phyloP scores from a whole-genome alignment of 2,113 vertebrate species.

The Rallus limicola region DNA sequence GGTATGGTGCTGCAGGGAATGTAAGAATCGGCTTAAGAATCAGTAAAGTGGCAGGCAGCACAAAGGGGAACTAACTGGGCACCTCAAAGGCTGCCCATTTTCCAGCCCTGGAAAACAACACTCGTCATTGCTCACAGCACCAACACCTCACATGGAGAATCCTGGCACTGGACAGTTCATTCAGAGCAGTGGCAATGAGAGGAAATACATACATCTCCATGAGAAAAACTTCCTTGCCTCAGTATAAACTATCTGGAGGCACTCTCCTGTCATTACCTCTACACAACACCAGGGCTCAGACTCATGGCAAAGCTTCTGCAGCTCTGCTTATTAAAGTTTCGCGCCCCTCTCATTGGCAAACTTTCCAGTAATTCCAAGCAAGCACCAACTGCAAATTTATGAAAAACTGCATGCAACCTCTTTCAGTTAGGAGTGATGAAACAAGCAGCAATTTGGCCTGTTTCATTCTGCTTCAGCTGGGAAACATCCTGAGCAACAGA shows the following conservation, averaged over 20 bases:
- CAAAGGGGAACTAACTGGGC: not conserved
- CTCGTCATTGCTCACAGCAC: not conserved
- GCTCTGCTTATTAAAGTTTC: not conserved
- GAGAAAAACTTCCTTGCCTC: not conserved
- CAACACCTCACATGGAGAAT: not conserved
- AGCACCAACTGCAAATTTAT: not conserved
- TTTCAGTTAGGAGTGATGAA: conserved; percentile 43
- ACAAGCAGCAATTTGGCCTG: conserved; percentile 10
- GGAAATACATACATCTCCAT: not conserved
- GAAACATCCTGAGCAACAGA: conserved; percentile 49
- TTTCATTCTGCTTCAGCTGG: conserved; percentile 64
- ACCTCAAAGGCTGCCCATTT: not conserved
- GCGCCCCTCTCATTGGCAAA: not conserved
- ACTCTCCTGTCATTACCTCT: not conserved
- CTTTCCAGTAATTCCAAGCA: not conserved
- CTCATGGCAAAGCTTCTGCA: not conserved
- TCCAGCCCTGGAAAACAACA: conserved; percentile 14
- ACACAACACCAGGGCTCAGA: too few relatives aligned
- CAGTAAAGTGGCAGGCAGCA: not conserved
- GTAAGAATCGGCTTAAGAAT: not conserved
- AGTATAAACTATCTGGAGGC: not conserved
- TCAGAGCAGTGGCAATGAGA: not conserved
- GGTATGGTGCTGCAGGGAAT: not conserved
- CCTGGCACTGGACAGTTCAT: not conserved
- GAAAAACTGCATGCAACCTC: conserved; percentile 37